These are phyloP conservation scores for Ormyrus pomaceus DNA, from an alignment of 2,888 invertebrate species.

Conservation along the genomic window DNA sequence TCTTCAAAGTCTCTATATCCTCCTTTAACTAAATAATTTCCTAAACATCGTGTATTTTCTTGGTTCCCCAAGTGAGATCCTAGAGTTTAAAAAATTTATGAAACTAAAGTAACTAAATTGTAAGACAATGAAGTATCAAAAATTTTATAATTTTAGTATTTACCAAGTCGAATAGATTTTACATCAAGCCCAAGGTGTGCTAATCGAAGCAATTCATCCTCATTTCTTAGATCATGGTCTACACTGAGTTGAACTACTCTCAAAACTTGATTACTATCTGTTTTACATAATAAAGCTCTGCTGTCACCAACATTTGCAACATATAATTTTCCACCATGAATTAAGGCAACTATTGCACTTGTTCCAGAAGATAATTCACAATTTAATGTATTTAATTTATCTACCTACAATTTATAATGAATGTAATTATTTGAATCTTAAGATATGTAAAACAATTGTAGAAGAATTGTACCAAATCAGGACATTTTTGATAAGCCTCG, in stretches of 20 bases:
- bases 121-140: conserved; percentile 7
- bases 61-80: conserved; percentile 86
- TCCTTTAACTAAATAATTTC: conserved; percentile 91
- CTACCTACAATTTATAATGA: conserved; percentile 72
- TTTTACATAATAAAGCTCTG: conserved; percentile 87
- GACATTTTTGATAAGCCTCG: conserved; percentile 79
- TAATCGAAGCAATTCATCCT: conserved; percentile 88
- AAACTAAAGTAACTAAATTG: not conserved
- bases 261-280: conserved; percentile 86
- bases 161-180: conserved; percentile 82
- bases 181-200: conserved; percentile 86
- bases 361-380: conserved; percentile 88
- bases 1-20: conserved; percentile 90
- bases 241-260: conserved; percentile 88
- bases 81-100: conserved; percentile 67
- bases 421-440: conserved; percentile 1
- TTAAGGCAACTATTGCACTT: conserved; percentile 88
- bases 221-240: conserved; percentile 90
- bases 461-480: conserved; percentile 73
- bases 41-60: conserved; percentile 89
- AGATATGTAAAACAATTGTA: conserved; percentile 12
- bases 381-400: conserved; percentile 85
- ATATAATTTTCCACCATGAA: conserved; percentile 86
- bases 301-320: conserved; percentile 93
- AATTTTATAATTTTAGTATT: not conserved